Evolutionary conservation across 2,113 vertebrate species (phyloP).

Genomic region (Edolisoma coerulescens): DNA sequence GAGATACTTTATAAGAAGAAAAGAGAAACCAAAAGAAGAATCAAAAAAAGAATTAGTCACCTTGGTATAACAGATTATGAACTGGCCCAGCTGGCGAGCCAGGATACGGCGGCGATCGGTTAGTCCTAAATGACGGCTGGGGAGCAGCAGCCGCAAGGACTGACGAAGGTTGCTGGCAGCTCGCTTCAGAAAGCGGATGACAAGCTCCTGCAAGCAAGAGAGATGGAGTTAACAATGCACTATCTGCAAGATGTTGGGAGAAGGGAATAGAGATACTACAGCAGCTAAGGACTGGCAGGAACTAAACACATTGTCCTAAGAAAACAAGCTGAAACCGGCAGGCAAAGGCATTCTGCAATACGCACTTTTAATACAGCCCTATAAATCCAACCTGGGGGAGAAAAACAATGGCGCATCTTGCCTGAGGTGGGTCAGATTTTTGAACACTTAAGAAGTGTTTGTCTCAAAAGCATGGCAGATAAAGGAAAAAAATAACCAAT

Average conservation of each 20-base stretch:
- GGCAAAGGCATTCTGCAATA: neutral
- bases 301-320: neutral
- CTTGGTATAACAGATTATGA: conserved; percentile 88
- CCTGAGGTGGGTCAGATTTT: neutral
- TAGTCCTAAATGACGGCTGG: conserved; percentile 78
- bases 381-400: neutral
- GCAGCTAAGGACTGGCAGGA: neutral
- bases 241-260: neutral
- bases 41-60: conserved; percentile 51
- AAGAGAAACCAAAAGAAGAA: neutral
- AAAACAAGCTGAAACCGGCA: neutral
- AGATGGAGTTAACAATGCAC: neutral
- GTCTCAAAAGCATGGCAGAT: neutral
- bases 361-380: neutral
- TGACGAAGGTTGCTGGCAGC: conserved; percentile 89
- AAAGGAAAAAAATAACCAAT: neutral
- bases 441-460: neutral
- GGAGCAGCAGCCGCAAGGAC: conserved; percentile 81
- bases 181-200: conserved; percentile 88
- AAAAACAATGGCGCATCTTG: neutral
- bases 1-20: neutral
- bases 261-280: neutral
- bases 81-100: conserved; percentile 87
- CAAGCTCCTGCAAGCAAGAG: conserved; percentile 81
- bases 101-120: conserved; percentile 83